Evolutionary conservation across 1,140 invertebrate genomes (phyloP).

Genomic region (Monochamus saltuarius): DNA sequence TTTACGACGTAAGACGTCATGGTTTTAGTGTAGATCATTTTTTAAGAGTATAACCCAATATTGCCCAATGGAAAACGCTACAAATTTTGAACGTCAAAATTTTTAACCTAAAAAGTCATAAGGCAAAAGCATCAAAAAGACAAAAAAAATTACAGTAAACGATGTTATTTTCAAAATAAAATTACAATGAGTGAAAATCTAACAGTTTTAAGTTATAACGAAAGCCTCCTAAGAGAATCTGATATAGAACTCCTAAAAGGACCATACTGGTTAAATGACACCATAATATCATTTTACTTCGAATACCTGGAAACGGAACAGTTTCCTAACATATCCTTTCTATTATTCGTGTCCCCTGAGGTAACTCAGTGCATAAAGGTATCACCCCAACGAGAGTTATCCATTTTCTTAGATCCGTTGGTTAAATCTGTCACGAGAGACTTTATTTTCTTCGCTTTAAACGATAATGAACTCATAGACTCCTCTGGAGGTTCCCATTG

Average conservation of each 20-base stretch:
- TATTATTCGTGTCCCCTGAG: conserved; percentile 82
- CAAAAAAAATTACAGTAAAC: too few relatives aligned
- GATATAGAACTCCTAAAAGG: conserved; percentile 76
- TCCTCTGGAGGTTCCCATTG: conserved; percentile 83
- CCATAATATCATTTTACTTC: conserved; percentile 87
- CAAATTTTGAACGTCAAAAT: too few relatives aligned
- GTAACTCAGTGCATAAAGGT: conserved; percentile 85
- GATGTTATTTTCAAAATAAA: too few relatives aligned
- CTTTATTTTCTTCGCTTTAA: conserved; percentile 85
- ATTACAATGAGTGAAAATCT: conserved; percentile 22
- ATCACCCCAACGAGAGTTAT: conserved; percentile 62
- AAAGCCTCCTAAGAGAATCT: conserved; percentile 72
- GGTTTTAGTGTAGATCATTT: too few relatives aligned
- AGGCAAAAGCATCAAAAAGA: too few relatives aligned
- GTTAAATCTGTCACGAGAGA: conserved; percentile 62
- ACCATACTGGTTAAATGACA: conserved; percentile 87
- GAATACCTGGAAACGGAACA: conserved; percentile 74
- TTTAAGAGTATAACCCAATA: too few relatives aligned
- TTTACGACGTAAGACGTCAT: too few relatives aligned
- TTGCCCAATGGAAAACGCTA: too few relatives aligned
- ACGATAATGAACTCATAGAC: conserved; percentile 73
- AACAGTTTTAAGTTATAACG: conserved; percentile 46
- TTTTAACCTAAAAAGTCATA: too few relatives aligned
- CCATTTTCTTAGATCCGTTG: conserved; percentile 70
- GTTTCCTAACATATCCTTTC: conserved; percentile 61